A percentile compares a stretch with the other conserved stretches of the same genome.
Conservation (phyloP, 2,113 vertebrate species). For the Oenanthe oenanthe region DNA sequence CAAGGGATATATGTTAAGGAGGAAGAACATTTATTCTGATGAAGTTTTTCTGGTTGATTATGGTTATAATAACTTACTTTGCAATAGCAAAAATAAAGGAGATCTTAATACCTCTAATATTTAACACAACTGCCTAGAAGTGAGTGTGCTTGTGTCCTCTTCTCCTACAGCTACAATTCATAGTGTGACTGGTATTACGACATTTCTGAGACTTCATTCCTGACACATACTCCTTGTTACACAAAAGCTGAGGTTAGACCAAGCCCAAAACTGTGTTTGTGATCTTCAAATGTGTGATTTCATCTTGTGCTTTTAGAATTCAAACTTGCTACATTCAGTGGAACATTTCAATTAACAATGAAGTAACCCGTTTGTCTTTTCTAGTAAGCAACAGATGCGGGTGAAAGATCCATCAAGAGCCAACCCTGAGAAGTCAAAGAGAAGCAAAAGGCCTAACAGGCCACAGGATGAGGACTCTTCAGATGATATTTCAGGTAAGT, state of each 20-base stretch:
- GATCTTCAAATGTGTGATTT: neutral
- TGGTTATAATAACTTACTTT: neutral
- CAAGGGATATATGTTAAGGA: neutral
- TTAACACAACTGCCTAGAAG: neutral
- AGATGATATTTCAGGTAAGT: slow-evolving; percentile 92
- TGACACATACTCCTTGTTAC: neutral
- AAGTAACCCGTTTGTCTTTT: slow-evolving; percentile 3
- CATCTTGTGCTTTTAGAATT: neutral
- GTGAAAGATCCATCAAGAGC: slow-evolving; percentile 91
- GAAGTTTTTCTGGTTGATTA: neutral
- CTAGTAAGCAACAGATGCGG: slow-evolving; percentile 89
- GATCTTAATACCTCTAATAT: neutral
- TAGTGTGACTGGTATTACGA: accelerated
- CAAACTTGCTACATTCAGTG: neutral
- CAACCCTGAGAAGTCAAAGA: slow-evolving; percentile 88
- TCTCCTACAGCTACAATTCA: neutral
- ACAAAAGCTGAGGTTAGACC: neutral
- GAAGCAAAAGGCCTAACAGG: slow-evolving; percentile 85
- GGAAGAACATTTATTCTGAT: neutral
- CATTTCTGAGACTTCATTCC: neutral
- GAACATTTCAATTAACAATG: neutral
- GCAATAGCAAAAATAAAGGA: neutral
- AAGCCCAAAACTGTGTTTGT: neutral
- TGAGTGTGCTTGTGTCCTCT: neutral
- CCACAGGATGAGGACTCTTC: slow-evolving; percentile 95